These are phyloP conservation scores for Schrankia costaestrigalis DNA, from an alignment of 2,888 invertebrate species.

Conservation along the genomic window DNA sequence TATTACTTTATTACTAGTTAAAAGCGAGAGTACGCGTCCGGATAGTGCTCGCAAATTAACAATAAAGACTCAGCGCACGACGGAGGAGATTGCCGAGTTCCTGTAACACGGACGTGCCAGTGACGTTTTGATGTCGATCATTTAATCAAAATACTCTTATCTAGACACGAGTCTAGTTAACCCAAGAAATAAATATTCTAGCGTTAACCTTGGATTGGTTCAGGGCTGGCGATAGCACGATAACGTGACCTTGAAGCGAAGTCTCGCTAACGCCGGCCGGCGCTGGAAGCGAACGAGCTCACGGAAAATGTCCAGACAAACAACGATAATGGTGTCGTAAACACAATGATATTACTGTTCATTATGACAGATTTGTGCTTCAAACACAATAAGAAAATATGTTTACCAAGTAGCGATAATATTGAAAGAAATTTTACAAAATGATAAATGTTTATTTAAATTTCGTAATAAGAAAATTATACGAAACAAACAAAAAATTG, in stretches of 20 bases:
- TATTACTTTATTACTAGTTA: constrained; percentile 56
- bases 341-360: constrained; percentile 45
- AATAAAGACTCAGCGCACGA: constrained; percentile 64
- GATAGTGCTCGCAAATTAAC: constrained; percentile 62
- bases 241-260: constrained; percentile 76
- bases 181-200: constrained; percentile 39
- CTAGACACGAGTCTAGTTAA: constrained; percentile 23
- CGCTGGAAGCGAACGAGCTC: constrained; percentile 62
- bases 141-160: constrained; percentile 28
- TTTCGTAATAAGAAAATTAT: neutral
- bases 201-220: constrained; percentile 59
- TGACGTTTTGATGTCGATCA: constrained; percentile 45
- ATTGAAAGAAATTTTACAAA: too few relatives aligned
- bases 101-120: constrained; percentile 63
- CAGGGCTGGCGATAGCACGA: constrained; percentile 75
- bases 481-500: neutral
- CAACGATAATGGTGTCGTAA: constrained; percentile 61
- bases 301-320: constrained; percentile 73
- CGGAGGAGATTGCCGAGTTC: constrained; percentile 73
- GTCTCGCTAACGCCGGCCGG: constrained; percentile 73
- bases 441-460: too few relatives aligned
- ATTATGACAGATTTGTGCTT: constrained; percentile 27
- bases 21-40: constrained; percentile 62
- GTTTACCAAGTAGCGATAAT: too few relatives aligned
- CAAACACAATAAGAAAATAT: constrained; percentile 48